Conservation (phyloP, 2,888 invertebrate genomes). For the Drosophila birchii region DNA sequence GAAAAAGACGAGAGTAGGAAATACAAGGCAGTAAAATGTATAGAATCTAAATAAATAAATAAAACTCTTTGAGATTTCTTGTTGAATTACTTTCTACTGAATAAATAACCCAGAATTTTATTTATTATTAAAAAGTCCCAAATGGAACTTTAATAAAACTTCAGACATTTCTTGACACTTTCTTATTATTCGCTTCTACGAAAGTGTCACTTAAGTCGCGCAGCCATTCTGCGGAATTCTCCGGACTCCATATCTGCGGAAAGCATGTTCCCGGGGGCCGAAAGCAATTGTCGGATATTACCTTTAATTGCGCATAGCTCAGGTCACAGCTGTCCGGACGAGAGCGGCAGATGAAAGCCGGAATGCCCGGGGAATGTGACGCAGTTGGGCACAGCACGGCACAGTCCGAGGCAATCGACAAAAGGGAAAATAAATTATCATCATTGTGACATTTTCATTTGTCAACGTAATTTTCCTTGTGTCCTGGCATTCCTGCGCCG, state of each 20-base stretch:
- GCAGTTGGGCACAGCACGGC: slow-evolving; percentile 8
- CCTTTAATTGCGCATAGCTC: slow-evolving; percentile 68
- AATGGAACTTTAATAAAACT: neutral
- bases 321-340: slow-evolving; percentile 39
- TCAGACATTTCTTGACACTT: neutral
- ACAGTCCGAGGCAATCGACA: slow-evolving; percentile 61
- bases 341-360: slow-evolving; percentile 56
- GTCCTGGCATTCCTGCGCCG: slow-evolving; percentile 53
- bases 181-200: neutral
- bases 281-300: slow-evolving; percentile 45
- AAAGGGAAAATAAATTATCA: slow-evolving; percentile 76
- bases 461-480: slow-evolving; percentile 74
- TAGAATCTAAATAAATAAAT: neutral
- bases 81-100: neutral
- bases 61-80: neutral
- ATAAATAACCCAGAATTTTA: neutral
- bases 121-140: neutral
- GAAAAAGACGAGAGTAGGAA: neutral
- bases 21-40: neutral
- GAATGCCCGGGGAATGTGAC: slow-evolving; percentile 59
- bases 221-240: neutral
- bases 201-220: neutral
- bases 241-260: slow-evolving; percentile 6
- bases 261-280: neutral
- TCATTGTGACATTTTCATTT: slow-evolving; percentile 78